Base-by-base conservation (phyloP, 2,888 invertebrate species). In the Xestia xanthographa region DNA sequence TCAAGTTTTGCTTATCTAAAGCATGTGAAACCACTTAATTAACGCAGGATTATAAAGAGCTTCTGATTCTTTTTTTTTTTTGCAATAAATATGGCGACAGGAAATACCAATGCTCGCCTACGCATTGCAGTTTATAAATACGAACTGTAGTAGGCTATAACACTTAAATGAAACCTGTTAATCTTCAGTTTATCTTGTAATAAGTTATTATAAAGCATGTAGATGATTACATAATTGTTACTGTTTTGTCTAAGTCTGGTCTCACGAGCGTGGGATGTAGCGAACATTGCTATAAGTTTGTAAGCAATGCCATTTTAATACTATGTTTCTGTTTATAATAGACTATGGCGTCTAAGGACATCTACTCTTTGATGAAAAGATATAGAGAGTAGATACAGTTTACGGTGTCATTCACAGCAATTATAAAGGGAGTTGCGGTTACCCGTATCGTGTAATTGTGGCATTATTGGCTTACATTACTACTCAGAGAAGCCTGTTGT, bases 21-120 rank as follows among this genome's bases (percentile, higher is more conserved):
- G 34, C 34, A 77, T 77, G 43, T 43, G 26, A 69, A 43, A 62
- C 79, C 79, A 62, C 69, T 77, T 77, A 60, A 50, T 75, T 62
- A 43, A 34, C 72, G 20, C 41, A 43, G 6, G 56, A 72, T 72
- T 50, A 79, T 79, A 45, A 45, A 43, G 9, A 38, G 29, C 20
- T 20, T 9, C 22, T 29, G 4, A 3, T n/a, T n/a, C 3, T 22
- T 72, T 63, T 67, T 50, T 72, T 63, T 67, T 50, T 48, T 48
- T 43, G 17, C n/a, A 81, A 58, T 56, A 34, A 43, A 20, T 41
- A 58, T 56, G 34, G 53, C 38, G 60, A 72, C 66, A 68, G 68
- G 34, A 72, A 69, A 67, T 34, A 41, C 29, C 26, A 67, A 50
- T 29, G 12, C 3, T 26, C 48, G 48, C 43, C n/a, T 29, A 38